Base-by-base conservation (phyloP, 2,113 vertebrate genomes). In the Empidonax alnorum region DNA sequence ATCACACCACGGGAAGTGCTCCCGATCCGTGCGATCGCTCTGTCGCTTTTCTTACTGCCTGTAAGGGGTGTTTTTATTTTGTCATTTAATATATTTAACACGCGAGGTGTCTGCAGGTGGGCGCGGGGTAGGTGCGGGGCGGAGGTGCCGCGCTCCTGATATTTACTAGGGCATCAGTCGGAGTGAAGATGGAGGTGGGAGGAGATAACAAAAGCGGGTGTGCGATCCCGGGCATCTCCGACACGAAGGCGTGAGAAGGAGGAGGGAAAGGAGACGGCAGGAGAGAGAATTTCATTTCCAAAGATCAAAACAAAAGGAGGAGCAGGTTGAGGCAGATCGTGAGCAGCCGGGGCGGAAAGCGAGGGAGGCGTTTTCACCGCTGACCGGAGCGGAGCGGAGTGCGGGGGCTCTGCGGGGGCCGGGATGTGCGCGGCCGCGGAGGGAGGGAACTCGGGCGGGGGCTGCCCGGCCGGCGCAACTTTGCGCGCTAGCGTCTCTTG, bases 281-380 rank as follows among this genome's bases (percentile, higher is more conserved):
- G 44, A 80, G 83, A 42, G 58, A 81, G 42, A 46, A 58, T 65
- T 91, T 42, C 42, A 14, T 76, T 75, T 73, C 76, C 68, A 68
- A 46, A 67, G 55, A 96, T 77, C 88, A 80, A 92, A 96, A 95
- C 92, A 88, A 96, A 96, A 93, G 72, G 83, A 80, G 82, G 73
- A 93, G 80, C 95, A 84, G 90, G 90, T 80, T 79, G 88, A 94
- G 89, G 62, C 93, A 81, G 53, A 73, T 81, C 82, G 67, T 87
- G 79, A 96, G 84, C 69, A 27, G 82, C 65, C 50, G 71, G 15
- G 55, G 63, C 35, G 66, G 47, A 25, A 35, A 76, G 49, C 39
- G 55, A 90, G 63, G 87, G 63, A 67, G 83, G 86, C 73, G 42
- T 53, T 86, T 66, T 88, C 23, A 62, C 49, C 35, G 65, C 69